A percentile compares a stretch with the other conserved stretches of the same genome.
Evolutionary conservation across 2,797 vertebrate genomes (phyloP).

Genomic region (Pyrocephalus nanus): DNA sequence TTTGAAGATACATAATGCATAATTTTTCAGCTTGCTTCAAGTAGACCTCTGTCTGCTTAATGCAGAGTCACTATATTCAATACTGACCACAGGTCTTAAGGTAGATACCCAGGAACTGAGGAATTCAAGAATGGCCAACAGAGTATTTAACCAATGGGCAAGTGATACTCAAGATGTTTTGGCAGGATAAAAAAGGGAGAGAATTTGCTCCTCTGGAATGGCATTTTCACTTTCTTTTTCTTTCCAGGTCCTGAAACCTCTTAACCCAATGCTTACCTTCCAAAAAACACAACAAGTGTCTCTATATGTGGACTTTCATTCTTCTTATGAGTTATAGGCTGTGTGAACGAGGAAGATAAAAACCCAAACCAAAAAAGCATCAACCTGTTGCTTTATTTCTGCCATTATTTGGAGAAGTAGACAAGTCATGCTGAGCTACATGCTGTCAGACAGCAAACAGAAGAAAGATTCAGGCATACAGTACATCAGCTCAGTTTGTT

Average conservation of each 20-base stretch:
- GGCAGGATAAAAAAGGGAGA: not conserved
- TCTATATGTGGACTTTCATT: not conserved
- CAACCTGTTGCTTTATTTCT: constrained; percentile 10
- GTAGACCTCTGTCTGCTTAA: not conserved
- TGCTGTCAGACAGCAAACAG: not conserved
- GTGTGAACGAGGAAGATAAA: not conserved
- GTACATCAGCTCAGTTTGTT: not conserved
- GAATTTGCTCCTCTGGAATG: not conserved
- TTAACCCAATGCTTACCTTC: not conserved
- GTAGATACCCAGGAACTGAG: not conserved
- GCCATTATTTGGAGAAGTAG: not conserved
- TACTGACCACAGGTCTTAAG: not conserved
- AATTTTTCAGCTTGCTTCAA: not conserved
- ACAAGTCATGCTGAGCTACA: not conserved
- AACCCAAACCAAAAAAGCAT: not conserved
- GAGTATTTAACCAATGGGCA: not conserved
- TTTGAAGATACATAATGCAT: not conserved
- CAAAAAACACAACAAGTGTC: not conserved
- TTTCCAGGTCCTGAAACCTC: not conserved
- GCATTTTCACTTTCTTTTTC: not conserved
- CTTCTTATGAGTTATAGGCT: not conserved
- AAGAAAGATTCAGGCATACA: not conserved
- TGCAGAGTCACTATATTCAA: not conserved
- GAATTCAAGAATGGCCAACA: not conserved
- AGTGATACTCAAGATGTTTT: not conserved